Conservation (phyloP, 2,113 vertebrate genomes). For the Microcebus lehilahytsara region DNA sequence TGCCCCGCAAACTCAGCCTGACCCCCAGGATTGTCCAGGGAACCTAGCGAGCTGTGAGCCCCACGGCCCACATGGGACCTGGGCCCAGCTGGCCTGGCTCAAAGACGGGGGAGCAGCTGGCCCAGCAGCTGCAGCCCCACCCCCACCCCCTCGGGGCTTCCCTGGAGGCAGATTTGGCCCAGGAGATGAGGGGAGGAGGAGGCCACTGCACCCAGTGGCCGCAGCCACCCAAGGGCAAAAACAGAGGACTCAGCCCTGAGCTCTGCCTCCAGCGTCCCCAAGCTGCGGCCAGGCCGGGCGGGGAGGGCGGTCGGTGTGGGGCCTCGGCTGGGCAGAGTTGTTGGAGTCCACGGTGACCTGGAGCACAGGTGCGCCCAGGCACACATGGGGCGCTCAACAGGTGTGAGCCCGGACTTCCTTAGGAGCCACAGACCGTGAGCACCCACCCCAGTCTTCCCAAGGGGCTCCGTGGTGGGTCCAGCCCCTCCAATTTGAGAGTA, state of each 20-base stretch:
- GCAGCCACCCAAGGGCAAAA: neutral
- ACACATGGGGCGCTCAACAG: neutral
- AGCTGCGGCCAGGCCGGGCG: accelerated
- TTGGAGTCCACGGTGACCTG: neutral
- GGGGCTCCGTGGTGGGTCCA: neutral
- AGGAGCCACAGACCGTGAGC: neutral
- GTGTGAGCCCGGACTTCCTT: neutral
- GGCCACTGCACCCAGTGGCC: neutral
- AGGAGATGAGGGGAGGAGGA: neutral
- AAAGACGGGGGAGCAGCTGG: neutral
- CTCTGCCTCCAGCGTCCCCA: neutral
- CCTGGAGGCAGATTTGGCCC: neutral
- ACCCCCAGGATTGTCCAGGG: neutral
- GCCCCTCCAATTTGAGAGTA: neutral
- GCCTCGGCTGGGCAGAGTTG: neutral
- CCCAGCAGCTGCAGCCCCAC: neutral
- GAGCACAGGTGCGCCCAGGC: neutral
- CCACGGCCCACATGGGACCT: neutral
- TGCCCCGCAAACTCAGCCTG: neutral
- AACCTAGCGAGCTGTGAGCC: neutral
- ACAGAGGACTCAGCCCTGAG: neutral
- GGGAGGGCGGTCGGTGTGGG: neutral
- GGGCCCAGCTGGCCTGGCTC: neutral
- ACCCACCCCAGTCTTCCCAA: neutral
- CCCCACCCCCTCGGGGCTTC: neutral